Percentiles rank a stretch among this genome's conserved stretches.
Conservation (phyloP, 2,797 vertebrate species). For the Natrix natrix region DNA sequence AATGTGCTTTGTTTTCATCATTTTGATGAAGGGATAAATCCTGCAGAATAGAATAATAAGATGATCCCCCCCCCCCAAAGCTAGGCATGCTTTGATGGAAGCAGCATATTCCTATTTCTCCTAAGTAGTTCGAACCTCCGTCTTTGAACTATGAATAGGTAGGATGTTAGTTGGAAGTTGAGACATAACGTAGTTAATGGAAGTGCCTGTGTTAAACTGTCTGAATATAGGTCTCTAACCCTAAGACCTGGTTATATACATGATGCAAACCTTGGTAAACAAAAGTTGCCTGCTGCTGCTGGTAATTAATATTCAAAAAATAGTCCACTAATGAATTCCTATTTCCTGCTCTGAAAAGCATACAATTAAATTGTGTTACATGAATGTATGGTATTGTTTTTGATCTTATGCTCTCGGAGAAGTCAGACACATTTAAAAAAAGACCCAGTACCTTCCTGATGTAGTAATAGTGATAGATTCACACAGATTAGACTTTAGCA, state of each 20-base stretch:
- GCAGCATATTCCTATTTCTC: not conserved
- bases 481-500: not conserved
- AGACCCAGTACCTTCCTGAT: not conserved
- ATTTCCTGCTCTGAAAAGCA: not conserved
- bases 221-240: not conserved
- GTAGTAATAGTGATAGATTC: not conserved
- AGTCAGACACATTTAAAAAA: not conserved
- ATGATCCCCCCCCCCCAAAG: not conserved
- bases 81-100: not conserved
- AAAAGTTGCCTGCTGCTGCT: not conserved
- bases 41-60: not conserved
- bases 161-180: not conserved
- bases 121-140: not conserved
- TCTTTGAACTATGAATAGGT: not conserved
- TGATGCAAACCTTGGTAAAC: not conserved
- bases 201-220: not conserved
- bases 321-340: not conserved
- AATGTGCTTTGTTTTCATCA: not conserved
- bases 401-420: not conserved
- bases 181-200: not conserved
- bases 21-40: not conserved
- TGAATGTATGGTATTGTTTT: not conserved
- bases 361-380: not conserved
- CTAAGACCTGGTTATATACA: not conserved
- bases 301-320: not conserved